Evolutionary conservation across 2,888 invertebrate species (phyloP), one percentile per base, ranked within the genome.

Genomic region (Eremobia ochroleuca): DNA sequence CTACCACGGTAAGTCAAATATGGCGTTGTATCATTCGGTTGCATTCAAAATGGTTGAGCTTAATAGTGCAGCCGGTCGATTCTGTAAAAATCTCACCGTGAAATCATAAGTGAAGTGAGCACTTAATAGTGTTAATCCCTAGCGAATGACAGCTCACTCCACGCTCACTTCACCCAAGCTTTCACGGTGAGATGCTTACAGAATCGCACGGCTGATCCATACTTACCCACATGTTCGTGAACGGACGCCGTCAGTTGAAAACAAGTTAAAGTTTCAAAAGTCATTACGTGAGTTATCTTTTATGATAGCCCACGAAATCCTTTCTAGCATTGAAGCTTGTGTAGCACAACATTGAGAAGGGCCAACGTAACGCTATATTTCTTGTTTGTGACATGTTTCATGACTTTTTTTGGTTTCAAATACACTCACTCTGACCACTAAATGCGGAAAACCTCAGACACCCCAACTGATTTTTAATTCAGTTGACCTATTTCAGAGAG

Each of bases 1-100:
- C 89, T 92, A 61, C 90, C 79, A 93, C 93, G 81, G 94, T 95
- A 77, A 89, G 85, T 73, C 11, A 67, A n/a, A 8, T 18, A 62
- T 4, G 4, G 0, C 15, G 25, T 46, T 46, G 2, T 21, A 11
- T 28, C 8, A 21, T 43, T 28, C 13, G 28, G 21, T 21, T 21
- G 28, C 65, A 3, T 66, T 28, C 28, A 43, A 43, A 66, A 28
- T 43, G 1, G 25, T 37, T 64, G 37, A 64, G 4, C 18, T n/a
- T 8, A 37, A 37, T 15, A 9, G 15, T 64, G 15, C n/a, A n/a
- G n/a, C n/a, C n/a, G n/a, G n/a, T n/a, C n/a, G n/a, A n/a, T n/a
- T n/a, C n/a, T n/a, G n/a, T n/a, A n/a, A n/a, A n/a, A n/a, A n/a
- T n/a, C n/a, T n/a, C n/a, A n/a, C n/a, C n/a, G n/a, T n/a, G n/a